phyloP scores from a whole-genome alignment of 2,888 invertebrate genomes.

The Pycnomerus fuliginosus region DNA sequence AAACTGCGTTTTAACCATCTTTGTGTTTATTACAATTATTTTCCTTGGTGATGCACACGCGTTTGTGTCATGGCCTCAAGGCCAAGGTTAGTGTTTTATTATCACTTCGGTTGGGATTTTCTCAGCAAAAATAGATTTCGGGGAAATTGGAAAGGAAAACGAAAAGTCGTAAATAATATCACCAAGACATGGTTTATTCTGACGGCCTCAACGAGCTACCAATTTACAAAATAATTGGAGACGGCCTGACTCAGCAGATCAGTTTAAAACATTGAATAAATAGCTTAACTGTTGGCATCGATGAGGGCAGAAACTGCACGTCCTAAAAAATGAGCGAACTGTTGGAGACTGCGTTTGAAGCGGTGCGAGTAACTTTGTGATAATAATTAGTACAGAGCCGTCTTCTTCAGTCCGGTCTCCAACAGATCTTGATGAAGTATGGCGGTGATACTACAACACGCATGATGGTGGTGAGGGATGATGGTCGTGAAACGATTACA shows the following conservation, averaged over 20 bases:
- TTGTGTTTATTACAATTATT: too few relatives aligned
- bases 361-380: conserved; percentile 38
- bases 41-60: too few relatives aligned
- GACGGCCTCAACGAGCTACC: conserved; percentile 56
- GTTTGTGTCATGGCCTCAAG: conserved; percentile 38
- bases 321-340: conserved; percentile 43
- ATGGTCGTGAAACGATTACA: conserved; percentile 36
- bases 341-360: conserved; percentile 44
- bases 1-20: too few relatives aligned
- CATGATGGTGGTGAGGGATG: conserved; percentile 23
- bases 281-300: conserved; percentile 31
- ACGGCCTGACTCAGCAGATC: too few relatives aligned
- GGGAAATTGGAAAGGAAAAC: conserved; percentile 1
- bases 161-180: conserved; percentile 38
- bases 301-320: conserved; percentile 50
- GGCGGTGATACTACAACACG: conserved; percentile 33
- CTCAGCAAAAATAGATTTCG: not conserved
- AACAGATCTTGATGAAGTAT: too few relatives aligned
- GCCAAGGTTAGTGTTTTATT: conserved; percentile 41
- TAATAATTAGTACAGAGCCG: conserved; percentile 42
- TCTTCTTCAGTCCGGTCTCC: conserved; percentile 56
- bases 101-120: conserved; percentile 3
- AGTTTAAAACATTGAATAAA: conserved; percentile 22
- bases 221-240: conserved; percentile 70
- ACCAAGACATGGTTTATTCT: conserved; percentile 53